Base-by-base conservation (phyloP, 2,888 invertebrate genomes). In the Zele albiditarsus region DNA sequence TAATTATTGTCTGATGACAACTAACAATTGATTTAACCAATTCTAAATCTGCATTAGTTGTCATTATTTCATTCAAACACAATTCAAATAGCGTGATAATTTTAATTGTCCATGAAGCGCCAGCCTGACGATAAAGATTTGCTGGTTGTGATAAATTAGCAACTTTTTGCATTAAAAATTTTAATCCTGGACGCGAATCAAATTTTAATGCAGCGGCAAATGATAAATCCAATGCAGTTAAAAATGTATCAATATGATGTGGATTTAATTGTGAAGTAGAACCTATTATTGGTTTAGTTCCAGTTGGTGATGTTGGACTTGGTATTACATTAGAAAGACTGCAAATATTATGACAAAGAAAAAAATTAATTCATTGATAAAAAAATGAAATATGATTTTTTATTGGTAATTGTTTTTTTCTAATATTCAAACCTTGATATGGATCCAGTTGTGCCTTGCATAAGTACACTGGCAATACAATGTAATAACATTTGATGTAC, bases 401-500 rank as follows among this genome's bases (percentile, higher is more conserved):
- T 12, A 53, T 27, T 33, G 28, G 57, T 10, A 28, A 33, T 27
- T 67, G n/a, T 60, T 27, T 27, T 12, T 68, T 53, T 38, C 38
- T 12, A 38, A 2, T 57, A 76, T 73, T 46, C 72, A 25, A 14
- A 88, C 89, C 94, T 92, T 14, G 93, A 92, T 81, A 93, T 92
- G 16, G 93, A 91, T 80, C 93, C 92, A 16, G 91, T 91, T 0
- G 92, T 92, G 2, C 94, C 94, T 84, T 97, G 96, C 57, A 98
- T 92, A 23, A 98, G 90, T 20, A 98, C 91, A 82, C 95, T 95
- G 3, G 97, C 97, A 77, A 98, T 94, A 71, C 97, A 95, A 90
- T 98, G 98, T 42, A 98, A 92, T 71, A 98, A 90, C 92, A 98
- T 95, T 90, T 98, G 97, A 89, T 98, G 97, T 5, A 97, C 96